phyloP scores from a whole-genome alignment of 2,113 vertebrate species.

The Passer domesticus region DNA sequence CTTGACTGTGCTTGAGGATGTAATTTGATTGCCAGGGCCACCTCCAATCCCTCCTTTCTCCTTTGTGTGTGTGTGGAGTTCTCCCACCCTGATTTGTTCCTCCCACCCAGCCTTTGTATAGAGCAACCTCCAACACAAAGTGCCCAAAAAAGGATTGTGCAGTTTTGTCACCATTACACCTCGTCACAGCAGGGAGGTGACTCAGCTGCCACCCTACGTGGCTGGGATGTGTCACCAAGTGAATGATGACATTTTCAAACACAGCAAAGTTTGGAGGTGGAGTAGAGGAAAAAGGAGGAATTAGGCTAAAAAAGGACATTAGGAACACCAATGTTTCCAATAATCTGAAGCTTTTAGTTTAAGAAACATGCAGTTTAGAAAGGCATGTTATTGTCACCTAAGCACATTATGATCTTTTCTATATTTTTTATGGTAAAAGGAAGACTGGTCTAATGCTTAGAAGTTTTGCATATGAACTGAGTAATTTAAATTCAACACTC shows the following conservation, averaged over 20 bases:
- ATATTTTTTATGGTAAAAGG: neutral
- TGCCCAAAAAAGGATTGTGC: conserved; percentile 50
- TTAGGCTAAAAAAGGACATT: neutral
- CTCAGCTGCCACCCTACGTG: conserved; percentile 50
- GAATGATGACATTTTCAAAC: conserved; percentile 25
- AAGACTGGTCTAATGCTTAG: neutral
- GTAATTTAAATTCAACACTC: neutral
- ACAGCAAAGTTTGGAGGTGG: neutral
- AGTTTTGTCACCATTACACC: conserved; percentile 47
- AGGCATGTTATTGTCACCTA: neutral
- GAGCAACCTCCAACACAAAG: conserved; percentile 48
- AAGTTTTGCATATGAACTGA: neutral
- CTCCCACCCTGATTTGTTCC: conserved; percentile 17
- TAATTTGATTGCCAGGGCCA: neutral
- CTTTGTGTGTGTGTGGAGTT: neutral
- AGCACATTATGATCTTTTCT: neutral
- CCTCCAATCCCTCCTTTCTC: conserved; percentile 9
- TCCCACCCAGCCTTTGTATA: conserved; percentile 61
- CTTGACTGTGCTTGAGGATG: neutral
- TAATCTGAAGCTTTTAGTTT: neutral
- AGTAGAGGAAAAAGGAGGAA: neutral
- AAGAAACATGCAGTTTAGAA: neutral
- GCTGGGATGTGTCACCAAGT: conserved; percentile 60
- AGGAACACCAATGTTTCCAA: neutral
- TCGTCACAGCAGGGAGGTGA: conserved; percentile 46